Evolutionary conservation across 1,140 invertebrate species (phyloP).

Genomic region (Hirudo medicinalis): DNA sequence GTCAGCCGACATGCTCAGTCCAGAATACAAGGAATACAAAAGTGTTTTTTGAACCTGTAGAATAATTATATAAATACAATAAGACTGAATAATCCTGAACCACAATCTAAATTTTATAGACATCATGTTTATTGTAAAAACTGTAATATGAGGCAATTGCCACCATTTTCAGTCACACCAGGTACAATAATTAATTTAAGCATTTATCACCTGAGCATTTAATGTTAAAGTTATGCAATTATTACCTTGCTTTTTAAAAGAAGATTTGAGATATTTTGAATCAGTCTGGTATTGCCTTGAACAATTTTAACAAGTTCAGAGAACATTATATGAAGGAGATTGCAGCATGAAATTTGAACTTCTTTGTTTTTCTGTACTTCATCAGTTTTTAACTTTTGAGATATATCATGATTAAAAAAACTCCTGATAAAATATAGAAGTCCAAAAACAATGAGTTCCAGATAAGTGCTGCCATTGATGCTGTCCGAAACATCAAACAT

Average conservation of each 20-base stretch:
- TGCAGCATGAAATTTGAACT: conserved; percentile 58
- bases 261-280: conserved; percentile 67
- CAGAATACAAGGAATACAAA: conserved; percentile 59
- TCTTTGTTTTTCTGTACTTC: conserved; percentile 63
- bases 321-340: conserved; percentile 62
- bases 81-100: too few relatives aligned
- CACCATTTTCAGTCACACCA: too few relatives aligned
- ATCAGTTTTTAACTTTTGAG: conserved; percentile 53
- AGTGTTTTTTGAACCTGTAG: conserved; percentile 65
- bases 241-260: conserved; percentile 58
- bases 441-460: conserved; percentile 64
- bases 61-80: not conserved
- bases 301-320: conserved; percentile 65
- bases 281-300: conserved; percentile 64
- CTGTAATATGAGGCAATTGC: too few relatives aligned
- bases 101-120: too few relatives aligned
- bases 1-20: conserved; percentile 50
- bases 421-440: conserved; percentile 67
- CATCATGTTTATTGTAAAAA: too few relatives aligned
- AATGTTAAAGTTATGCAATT: not conserved
- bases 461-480: conserved; percentile 61
- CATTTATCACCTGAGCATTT: not conserved
- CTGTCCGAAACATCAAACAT: conserved; percentile 44
- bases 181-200: not conserved
- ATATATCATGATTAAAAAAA: conserved; percentile 60